Evolutionary conservation across 1,140 invertebrate species (phyloP).

Genomic region (Saccostrea glomerata): DNA sequence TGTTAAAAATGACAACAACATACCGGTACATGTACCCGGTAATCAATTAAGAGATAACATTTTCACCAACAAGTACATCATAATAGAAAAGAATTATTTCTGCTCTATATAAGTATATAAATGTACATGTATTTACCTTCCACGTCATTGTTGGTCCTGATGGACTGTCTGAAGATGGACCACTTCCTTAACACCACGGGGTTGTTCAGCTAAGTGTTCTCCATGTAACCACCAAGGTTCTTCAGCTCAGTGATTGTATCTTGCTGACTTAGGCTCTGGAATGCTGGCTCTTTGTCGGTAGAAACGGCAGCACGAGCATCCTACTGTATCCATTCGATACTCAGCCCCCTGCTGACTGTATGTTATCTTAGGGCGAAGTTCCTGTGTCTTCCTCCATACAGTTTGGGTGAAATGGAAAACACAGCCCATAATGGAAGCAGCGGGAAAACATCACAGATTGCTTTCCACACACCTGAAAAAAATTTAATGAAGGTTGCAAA

Average conservation of each 20-base stretch:
- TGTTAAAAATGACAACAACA: not conserved
- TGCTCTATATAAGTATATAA: not conserved
- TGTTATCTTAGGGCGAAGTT: conserved; percentile 38
- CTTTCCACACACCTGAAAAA: conserved; percentile 42
- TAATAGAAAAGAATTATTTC: not conserved
- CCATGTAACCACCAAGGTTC: not conserved
- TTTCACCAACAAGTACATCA: not conserved
- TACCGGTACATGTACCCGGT: no score
- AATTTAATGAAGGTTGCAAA: not conserved
- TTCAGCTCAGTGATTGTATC: not conserved
- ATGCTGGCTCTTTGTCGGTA: no score
- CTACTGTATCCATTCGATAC: conserved; percentile 27
- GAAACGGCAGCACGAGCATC: not conserved
- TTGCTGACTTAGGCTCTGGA: not conserved
- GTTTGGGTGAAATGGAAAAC: conserved; percentile 42
- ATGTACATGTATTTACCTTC: conserved; percentile 21
- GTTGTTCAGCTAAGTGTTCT: not conserved
- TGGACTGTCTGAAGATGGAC: not conserved
- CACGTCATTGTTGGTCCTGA: conserved; percentile 13
- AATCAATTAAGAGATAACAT: not conserved
- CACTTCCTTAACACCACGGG: not conserved
- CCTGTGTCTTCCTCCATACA: conserved; percentile 32
- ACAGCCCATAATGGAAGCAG: conserved; percentile 31
- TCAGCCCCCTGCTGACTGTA: conserved; percentile 16
- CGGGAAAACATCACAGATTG: conserved; percentile 6